A percentile compares a stretch with the other conserved stretches of the same genome.
Conservation (phyloP, 2,888 invertebrate genomes). For the Erannis defoliaria region DNA sequence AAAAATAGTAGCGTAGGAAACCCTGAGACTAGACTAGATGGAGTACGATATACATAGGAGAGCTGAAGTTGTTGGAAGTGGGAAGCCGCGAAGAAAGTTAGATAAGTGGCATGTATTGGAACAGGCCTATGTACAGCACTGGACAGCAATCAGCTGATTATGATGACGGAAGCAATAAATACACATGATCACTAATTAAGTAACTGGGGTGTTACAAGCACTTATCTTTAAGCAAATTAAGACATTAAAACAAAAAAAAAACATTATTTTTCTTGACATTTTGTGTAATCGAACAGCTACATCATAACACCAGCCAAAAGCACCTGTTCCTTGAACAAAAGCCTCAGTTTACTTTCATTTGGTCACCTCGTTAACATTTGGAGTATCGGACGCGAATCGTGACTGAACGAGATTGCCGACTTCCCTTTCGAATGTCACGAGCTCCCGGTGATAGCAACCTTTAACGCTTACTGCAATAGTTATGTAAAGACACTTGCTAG, state of each 20-base stretch:
- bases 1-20: too few species aligned
- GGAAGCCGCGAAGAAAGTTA: too few species aligned
- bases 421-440: conserved; percentile 79
- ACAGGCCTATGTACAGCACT: too few species aligned
- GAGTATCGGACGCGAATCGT: conserved; percentile 75
- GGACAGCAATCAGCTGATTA: too few species aligned
- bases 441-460: conserved; percentile 44
- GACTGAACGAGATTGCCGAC: conserved; percentile 67
- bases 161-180: too few species aligned
- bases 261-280: conserved; percentile 6
- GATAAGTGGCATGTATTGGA: too few species aligned
- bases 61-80: too few species aligned
- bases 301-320: conserved; percentile 46
- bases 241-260: neutral
- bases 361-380: conserved; percentile 75
- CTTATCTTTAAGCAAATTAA: too few species aligned
- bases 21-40: too few species aligned
- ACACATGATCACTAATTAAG: too few species aligned
- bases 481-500: conserved; percentile 13
- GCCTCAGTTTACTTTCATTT: conserved; percentile 74
- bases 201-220: too few species aligned
- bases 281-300: conserved; percentile 11
- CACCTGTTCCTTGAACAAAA: conserved; percentile 77
- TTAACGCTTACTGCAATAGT: conserved; percentile 39
- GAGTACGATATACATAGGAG: too few species aligned